Conservation (phyloP, 2,797 vertebrate species). For the Babyrousa celebensis region DNA sequence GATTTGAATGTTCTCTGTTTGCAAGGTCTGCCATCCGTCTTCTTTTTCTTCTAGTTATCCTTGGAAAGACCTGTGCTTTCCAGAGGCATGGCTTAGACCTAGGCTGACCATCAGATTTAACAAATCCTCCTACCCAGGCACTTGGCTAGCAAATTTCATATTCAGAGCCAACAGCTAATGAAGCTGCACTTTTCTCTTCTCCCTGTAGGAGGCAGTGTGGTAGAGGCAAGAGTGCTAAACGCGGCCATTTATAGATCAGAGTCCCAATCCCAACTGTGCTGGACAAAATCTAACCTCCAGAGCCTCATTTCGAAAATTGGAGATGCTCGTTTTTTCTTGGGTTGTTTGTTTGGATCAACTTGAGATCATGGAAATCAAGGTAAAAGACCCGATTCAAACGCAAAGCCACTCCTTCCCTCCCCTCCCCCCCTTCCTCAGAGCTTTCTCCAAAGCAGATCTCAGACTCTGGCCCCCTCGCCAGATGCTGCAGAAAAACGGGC, state of each 20-base stretch:
- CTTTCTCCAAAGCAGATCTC: background rate
- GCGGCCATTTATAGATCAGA: fast-evolving
- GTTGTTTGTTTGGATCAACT: background rate
- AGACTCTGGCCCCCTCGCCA: background rate
- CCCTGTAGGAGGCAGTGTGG: background rate
- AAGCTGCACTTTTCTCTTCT: background rate
- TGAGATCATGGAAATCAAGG: background rate
- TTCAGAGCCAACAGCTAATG: background rate
- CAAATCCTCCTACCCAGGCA: background rate
- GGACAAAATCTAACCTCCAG: background rate
- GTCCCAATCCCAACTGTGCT: background rate
- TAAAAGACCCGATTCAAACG: conserved; percentile 2
- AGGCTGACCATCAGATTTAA: background rate
- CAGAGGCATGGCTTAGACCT: background rate
- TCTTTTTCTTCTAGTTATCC: background rate
- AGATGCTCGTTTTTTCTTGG: background rate
- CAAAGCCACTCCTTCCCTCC: background rate
- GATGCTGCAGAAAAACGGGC: background rate
- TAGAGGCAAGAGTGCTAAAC: background rate
- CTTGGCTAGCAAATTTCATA: background rate
- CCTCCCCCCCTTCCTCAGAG: background rate
- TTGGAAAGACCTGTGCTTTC: background rate
- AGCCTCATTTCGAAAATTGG: background rate
- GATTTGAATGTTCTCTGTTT: background rate
- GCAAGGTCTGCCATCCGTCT: background rate